phyloP scores from a whole-genome alignment of 64 coral and sea anemone genomes.

The Acropora tenuis region DNA sequence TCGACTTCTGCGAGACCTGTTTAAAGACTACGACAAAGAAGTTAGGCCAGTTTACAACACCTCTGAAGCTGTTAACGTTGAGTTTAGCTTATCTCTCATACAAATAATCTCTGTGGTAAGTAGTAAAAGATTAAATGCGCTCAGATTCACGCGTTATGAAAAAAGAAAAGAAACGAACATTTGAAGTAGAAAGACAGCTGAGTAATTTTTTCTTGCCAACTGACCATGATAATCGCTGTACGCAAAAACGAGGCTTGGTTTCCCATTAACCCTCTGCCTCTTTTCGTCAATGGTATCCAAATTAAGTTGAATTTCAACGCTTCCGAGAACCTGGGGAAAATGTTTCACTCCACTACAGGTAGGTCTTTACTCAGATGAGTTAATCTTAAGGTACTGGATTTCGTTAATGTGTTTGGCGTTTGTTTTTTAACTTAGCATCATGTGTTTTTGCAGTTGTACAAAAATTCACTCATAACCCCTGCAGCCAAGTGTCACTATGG shows the following conservation, averaged over 20 bases:
- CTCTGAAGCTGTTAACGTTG: conserved; percentile 65
- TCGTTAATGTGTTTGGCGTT: too few relatives aligned
- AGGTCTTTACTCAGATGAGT: too few relatives aligned
- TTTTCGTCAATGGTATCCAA: too few relatives aligned
- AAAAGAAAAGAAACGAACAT: neutral
- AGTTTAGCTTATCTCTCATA: conserved; percentile 86
- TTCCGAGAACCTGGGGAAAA: too few relatives aligned
- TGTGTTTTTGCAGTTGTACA: too few relatives aligned
- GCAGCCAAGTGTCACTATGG: too few relatives aligned
- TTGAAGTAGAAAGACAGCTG: neutral
- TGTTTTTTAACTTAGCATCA: too few relatives aligned
- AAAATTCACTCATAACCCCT: neutral
- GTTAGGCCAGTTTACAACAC: conserved; percentile 81
- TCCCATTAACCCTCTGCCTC: too few relatives aligned
- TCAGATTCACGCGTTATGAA: neutral
- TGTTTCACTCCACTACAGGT: too few relatives aligned
- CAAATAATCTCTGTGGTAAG: conserved; percentile 94
- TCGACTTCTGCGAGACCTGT: conserved; percentile 68
- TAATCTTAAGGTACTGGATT: too few relatives aligned
- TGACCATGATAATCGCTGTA: neutral
- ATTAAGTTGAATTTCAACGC: too few relatives aligned
- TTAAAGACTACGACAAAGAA: conserved; percentile 86
- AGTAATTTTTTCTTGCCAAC: neutral
- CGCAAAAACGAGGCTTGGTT: too few relatives aligned
- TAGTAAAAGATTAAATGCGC: neutral